Conservation (phyloP, 2,797 vertebrate species). For the Neomorphus geoffroyi region DNA sequence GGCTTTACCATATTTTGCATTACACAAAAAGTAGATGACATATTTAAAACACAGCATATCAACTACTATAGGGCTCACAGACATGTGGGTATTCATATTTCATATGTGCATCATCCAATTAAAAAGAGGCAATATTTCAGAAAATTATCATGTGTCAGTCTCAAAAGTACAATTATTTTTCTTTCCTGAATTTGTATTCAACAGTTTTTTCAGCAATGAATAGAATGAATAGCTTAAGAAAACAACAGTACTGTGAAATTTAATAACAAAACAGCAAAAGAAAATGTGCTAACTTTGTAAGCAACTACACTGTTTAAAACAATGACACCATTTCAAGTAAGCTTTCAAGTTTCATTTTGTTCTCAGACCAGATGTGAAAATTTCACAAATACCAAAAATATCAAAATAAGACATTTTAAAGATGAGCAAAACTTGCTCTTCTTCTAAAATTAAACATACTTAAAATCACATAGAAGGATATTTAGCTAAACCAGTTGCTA, state of each 20-base stretch:
- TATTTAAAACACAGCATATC: background rate
- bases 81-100: background rate
- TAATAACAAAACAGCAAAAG: background rate
- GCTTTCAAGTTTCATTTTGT: background rate
- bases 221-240: background rate
- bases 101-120: background rate
- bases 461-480: background rate
- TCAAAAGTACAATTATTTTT: background rate
- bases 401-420: background rate
- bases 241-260: background rate
- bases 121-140: constrained; percentile 10
- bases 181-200: background rate
- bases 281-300: background rate
- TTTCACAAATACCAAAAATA: background rate
- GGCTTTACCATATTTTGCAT: background rate
- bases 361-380: background rate
- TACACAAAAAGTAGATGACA: background rate
- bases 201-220: background rate
- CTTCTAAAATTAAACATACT: background rate
- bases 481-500: background rate
- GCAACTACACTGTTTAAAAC: background rate
- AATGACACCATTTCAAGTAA: background rate
- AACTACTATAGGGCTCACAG: background rate
- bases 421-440: background rate
- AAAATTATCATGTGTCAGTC: background rate